Base-by-base conservation (phyloP, 2,113 vertebrate genomes). In the Onychorhynchus coronatus region DNA sequence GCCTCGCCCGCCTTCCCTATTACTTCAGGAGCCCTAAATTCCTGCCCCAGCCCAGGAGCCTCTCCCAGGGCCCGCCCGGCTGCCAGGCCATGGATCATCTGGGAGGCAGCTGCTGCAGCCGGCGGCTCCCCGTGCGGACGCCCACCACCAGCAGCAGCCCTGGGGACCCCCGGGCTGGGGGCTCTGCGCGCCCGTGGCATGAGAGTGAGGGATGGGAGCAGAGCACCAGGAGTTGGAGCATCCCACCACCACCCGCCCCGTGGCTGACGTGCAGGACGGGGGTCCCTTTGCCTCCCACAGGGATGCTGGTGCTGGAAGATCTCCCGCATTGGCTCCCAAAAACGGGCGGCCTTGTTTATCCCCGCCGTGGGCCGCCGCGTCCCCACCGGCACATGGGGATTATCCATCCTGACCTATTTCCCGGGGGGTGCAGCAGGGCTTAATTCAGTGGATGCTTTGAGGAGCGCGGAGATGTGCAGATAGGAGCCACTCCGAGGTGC, bases 1-100 rank as follows among this genome's bases (percentile, higher is more conserved):
- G 2, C 76, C 73, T 67, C 5, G 0, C 67, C 63, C 5, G 8
- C 79, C 81, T 75, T 55, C 76, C 81, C 41, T 21, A 8, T 93
- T 63, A 44, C n/a, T 95, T 82, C 88, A 91, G 95, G 47, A 95
- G 94, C 86, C 94, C 94, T 70, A 87, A 86, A 95, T 96, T 93
- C 93, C 92, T 92, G 58, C 67, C 41, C 1, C 8, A 30, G 82
- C 92, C 61, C 95, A 35, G 42, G 22, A 58, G 95, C 93, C 82
- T 53, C 89, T 86, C 82, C 88, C 93, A 74, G 88, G 87, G 68
- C 94, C 77, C 35, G 50, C 92, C 88, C 35, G 0, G 84, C 63
- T 42, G 15, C 33, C 0, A 1, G 41, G 18, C 47, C 72, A 68
- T 0, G 16, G 59, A 37, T 56, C 12, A 3, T 52, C 52, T 8